phyloP scores from a whole-genome alignment of 2,888 invertebrate genomes.

The Periphyllus acericola region DNA sequence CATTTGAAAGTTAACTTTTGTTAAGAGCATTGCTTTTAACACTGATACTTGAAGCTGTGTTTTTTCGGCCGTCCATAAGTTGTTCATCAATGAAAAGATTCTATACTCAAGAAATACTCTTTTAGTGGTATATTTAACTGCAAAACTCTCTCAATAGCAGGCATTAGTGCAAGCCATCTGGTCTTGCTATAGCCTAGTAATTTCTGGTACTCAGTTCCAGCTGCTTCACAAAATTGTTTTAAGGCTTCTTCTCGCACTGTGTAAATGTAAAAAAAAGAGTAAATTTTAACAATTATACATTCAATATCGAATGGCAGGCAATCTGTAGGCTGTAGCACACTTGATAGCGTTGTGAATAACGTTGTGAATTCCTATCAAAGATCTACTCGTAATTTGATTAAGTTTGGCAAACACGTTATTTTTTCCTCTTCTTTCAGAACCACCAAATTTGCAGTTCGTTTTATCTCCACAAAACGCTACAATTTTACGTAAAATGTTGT shows the following conservation, averaged over 20 bases:
- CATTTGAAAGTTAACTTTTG: constrained; percentile 34
- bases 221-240: constrained; percentile 66
- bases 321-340: constrained; percentile 66
- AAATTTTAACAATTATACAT: constrained; percentile 66
- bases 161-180: constrained; percentile 65
- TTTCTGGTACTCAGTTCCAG: constrained; percentile 65
- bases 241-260: constrained; percentile 66
- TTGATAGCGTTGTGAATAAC: constrained; percentile 65
- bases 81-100: background rate
- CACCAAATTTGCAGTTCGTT: constrained; percentile 62
- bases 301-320: constrained; percentile 66
- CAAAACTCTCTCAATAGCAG: constrained; percentile 65
- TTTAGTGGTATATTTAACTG: constrained; percentile 65
- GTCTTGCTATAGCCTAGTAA: constrained; percentile 65
- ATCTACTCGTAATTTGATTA: constrained; percentile 59
- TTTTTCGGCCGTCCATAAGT: constrained; percentile 21
- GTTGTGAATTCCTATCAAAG: constrained; percentile 64
- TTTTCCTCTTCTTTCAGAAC: constrained; percentile 50
- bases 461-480: constrained; percentile 62
- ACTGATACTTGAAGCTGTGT: constrained; percentile 10
- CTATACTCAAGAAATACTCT: constrained; percentile 58
- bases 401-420: constrained; percentile 64
- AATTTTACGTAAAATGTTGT: constrained; percentile 39
- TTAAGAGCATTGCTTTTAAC: constrained; percentile 22
- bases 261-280: constrained; percentile 66